Evolutionary conservation across 1,140 invertebrate genomes (phyloP).

Genomic region (Zelostemma sp.): DNA sequence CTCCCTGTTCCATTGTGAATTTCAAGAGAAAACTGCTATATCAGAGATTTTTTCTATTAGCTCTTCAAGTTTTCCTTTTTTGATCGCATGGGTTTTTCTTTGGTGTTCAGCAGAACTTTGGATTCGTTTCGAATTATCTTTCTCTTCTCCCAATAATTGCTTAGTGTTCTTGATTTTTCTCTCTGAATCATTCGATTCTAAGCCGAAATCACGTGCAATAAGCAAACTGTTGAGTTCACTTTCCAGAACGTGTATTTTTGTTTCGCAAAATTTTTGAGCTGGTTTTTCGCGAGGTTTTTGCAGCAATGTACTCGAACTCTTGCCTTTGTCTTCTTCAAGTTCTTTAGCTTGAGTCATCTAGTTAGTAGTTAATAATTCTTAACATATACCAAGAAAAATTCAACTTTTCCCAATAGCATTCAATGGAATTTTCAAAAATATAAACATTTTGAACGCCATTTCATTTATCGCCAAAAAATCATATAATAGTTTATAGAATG

Average conservation of each 20-base stretch:
- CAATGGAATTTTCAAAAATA: too few species aligned
- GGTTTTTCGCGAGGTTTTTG: not conserved
- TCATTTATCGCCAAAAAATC: too few species aligned
- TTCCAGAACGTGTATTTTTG: not conserved
- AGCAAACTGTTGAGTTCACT: constrained; percentile 2
- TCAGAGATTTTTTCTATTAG: not conserved
- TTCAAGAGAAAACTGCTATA: not conserved
- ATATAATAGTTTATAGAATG: too few species aligned
- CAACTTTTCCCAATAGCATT: too few species aligned
- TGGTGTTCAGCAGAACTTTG: not conserved
- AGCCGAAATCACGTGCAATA: not conserved
- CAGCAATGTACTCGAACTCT: too few species aligned
- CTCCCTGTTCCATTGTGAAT: not conserved
- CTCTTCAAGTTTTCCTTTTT: not conserved
- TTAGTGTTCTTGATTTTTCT: not conserved
- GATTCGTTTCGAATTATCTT: not conserved
- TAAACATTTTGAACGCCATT: too few species aligned
- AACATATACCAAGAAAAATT: not conserved
- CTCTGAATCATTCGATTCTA: not conserved
- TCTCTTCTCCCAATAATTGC: constrained; percentile 1
- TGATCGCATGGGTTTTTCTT: not conserved
- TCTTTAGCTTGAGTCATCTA: too few species aligned
- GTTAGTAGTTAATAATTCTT: not conserved
- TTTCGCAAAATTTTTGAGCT: not conserved
- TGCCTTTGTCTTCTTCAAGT: too few species aligned